Percentiles rank a stretch among this genome's conserved stretches.
phyloP scores from a whole-genome alignment of 35 echinoderm and acorn worm species.

The Amphiura filiformis region DNA sequence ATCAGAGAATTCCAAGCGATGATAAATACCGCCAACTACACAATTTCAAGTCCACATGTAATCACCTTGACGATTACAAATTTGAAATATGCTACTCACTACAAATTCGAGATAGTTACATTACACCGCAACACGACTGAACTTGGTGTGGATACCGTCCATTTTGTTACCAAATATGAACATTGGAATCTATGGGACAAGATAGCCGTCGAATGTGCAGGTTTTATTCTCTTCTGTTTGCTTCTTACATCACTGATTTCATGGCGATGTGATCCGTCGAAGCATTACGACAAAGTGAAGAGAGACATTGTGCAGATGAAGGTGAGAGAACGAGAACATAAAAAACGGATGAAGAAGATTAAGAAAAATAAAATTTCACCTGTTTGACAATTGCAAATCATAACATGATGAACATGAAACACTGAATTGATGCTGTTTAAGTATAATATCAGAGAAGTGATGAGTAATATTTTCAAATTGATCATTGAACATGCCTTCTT shows the following conservation, averaged over 20 bases:
- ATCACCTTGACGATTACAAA: not conserved
- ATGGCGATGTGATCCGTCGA: not conserved
- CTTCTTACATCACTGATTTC: not conserved
- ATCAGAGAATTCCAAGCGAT: not conserved
- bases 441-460: no score
- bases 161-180: not conserved
- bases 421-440: no score
- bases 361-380: no score
- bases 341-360: not conserved
- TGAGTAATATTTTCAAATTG: no score
- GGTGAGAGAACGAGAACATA: not conserved
- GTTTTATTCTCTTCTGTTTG: not conserved
- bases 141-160: not conserved
- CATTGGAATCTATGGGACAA: not conserved
- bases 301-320: not conserved
- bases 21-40: not conserved
- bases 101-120: not conserved
- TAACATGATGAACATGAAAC: no score
- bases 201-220: not conserved
- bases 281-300: not conserved
- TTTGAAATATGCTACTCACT: not conserved
- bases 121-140: not conserved
- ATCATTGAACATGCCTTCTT: no score
- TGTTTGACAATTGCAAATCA: no score
- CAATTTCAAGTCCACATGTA: not conserved